Conservation (phyloP, 2,113 vertebrate genomes). For the Cyanoderma ruficeps region DNA sequence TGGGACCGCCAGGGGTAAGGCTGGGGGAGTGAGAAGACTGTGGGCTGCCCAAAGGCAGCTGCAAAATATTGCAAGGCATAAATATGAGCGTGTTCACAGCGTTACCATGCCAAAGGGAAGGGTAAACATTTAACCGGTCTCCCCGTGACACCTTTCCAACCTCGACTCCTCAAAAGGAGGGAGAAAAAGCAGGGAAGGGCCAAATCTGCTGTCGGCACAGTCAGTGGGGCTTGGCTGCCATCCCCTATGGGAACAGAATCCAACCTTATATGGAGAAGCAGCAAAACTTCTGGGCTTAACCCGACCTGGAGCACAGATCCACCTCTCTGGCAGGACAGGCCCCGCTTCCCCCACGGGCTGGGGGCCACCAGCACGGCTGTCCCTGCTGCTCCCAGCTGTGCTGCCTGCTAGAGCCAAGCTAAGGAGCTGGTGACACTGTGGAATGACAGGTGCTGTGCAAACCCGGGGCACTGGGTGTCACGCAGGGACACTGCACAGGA, state of each 20-base stretch:
- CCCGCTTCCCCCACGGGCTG: fast-evolving
- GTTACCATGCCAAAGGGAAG: not conserved
- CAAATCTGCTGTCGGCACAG: not conserved
- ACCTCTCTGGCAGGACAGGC: fast-evolving
- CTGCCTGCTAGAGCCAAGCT: not conserved
- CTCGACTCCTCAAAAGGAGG: not conserved
- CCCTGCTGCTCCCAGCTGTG: not conserved
- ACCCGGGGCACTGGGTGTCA: not conserved
- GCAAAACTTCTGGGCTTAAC: not conserved
- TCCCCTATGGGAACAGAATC: not conserved
- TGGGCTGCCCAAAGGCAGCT: not conserved
- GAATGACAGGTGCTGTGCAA: not conserved
- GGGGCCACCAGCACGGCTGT: not conserved
- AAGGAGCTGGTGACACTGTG: constrained; percentile 43
- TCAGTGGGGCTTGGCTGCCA: not conserved
- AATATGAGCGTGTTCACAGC: not conserved
- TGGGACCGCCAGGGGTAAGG: fast-evolving
- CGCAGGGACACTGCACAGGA: not conserved
- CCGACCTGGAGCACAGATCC: not conserved
- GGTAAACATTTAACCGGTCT: constrained; percentile 19
- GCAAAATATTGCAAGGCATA: not conserved
- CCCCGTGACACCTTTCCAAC: not conserved
- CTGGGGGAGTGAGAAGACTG: not conserved
- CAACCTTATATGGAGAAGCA: constrained; percentile 43
- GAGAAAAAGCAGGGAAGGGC: not conserved